A percentile compares a stretch with the other conserved stretches of the same genome.
Evolutionary conservation across 2,797 vertebrate genomes (phyloP).

Genomic region (Acanthopagrus latus): DNA sequence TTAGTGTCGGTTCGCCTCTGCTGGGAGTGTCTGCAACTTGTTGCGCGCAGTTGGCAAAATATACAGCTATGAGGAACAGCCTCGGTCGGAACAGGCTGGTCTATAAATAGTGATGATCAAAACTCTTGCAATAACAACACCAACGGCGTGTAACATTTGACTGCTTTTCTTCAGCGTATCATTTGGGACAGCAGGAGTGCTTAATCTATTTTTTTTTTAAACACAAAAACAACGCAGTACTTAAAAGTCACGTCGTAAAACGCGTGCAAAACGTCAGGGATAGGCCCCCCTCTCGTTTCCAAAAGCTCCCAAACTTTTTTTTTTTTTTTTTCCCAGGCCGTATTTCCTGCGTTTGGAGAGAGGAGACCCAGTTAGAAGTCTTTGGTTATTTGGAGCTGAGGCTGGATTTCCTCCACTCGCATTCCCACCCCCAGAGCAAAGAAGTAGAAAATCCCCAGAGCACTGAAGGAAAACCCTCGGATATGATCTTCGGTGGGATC

Average conservation of each 20-base stretch:
- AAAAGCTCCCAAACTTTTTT: slow-evolving; percentile 76
- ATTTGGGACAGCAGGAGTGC: slow-evolving; percentile 3
- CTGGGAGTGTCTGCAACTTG: slow-evolving; percentile 83
- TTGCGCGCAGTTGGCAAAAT: slow-evolving; percentile 83
- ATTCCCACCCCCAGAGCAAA: slow-evolving; percentile 62
- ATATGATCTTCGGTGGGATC: slow-evolving; percentile 48
- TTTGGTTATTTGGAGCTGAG: slow-evolving; percentile 74
- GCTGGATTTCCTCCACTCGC: slow-evolving; percentile 77
- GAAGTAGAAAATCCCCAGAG: slow-evolving; percentile 60
- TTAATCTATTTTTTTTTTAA: neutral
- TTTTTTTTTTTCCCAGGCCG: slow-evolving; percentile 66
- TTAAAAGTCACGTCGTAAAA: slow-evolving; percentile 51
- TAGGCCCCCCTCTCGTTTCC: slow-evolving; percentile 66
- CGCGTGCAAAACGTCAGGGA: slow-evolving; percentile 62
- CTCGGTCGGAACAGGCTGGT: slow-evolving; percentile 70
- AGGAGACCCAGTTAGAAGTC: slow-evolving; percentile 71
- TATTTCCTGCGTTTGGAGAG: slow-evolving; percentile 82
- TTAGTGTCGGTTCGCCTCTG: slow-evolving; percentile 60
- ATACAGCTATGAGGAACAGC: slow-evolving; percentile 74
- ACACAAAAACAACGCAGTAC: neutral
- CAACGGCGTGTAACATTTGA: slow-evolving; percentile 37
- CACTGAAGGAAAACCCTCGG: slow-evolving; percentile 39
- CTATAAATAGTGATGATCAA: slow-evolving; percentile 85
- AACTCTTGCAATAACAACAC: slow-evolving; percentile 76
- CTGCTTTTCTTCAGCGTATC: slow-evolving; percentile 21